phyloP scores from a whole-genome alignment of 2,888 invertebrate species.

The Ctenicera cuprea region DNA sequence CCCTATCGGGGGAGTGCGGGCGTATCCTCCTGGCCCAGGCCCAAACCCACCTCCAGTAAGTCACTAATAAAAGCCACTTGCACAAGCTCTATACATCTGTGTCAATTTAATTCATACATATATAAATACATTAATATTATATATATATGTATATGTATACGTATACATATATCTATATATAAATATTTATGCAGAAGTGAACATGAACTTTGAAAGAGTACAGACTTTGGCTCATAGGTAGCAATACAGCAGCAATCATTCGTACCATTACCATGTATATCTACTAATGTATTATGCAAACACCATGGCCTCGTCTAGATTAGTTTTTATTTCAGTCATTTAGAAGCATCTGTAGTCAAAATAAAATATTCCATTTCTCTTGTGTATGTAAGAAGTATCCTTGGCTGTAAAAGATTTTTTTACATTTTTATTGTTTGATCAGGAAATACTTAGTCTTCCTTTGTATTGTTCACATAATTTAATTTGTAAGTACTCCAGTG shows the following conservation, averaged over 20 bases:
- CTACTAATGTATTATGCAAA: conserved; percentile 59
- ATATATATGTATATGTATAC: conserved; percentile 56
- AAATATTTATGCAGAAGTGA: conserved; percentile 51
- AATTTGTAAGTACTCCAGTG: conserved; percentile 57
- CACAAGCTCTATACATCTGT: conserved; percentile 68
- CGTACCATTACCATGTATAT: conserved; percentile 59
- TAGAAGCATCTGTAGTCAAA: conserved; percentile 57
- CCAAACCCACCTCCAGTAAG: conserved; percentile 73
- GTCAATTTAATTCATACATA: conserved; percentile 67
- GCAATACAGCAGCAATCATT: conserved; percentile 64
- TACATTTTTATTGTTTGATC: conserved; percentile 56
- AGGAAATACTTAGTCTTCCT: conserved; percentile 61
- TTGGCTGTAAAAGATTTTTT: conserved; percentile 62
- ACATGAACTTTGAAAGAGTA: conserved; percentile 40
- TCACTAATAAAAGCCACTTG: conserved; percentile 70
- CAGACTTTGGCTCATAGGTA: conserved; percentile 64
- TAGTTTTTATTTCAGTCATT: conserved; percentile 60
- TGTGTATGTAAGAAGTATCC: conserved; percentile 61
- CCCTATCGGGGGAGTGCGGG: conserved; percentile 68
- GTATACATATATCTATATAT: conserved; percentile 51
- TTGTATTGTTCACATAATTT: conserved; percentile 56
- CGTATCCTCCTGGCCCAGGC: conserved; percentile 71
- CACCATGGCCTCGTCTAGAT: conserved; percentile 65
- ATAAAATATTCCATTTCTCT: conserved; percentile 56
- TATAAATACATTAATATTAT: conserved; percentile 55